Evolutionary conservation across 1,140 invertebrate genomes (phyloP).

Genomic region (Panagrolaimus sp.): DNA sequence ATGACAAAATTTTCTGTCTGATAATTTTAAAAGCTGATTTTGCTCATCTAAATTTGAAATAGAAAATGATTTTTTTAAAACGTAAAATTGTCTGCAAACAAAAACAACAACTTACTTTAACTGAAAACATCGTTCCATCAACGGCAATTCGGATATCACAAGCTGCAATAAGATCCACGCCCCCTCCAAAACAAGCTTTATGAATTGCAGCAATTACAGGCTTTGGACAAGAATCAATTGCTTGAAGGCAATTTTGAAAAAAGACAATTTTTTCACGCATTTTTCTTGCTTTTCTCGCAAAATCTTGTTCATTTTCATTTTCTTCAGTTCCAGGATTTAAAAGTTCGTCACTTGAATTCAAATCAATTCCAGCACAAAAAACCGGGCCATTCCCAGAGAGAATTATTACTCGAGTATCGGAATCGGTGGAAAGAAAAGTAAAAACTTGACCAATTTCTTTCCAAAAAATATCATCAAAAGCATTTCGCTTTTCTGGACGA

Average conservation of each 20-base stretch:
- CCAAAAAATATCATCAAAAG: background rate
- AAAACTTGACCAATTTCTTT: constrained; percentile 78
- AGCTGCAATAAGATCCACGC: constrained; percentile 76
- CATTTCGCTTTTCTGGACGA: constrained; percentile 17
- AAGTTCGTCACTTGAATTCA: constrained; percentile 17
- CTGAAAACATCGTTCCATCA: constrained; percentile 81
- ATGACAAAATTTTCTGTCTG: too few species aligned
- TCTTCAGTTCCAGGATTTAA: background rate
- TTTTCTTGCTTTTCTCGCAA: constrained; percentile 67
- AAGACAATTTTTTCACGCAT: constrained; percentile 67
- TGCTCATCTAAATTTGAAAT: constrained; percentile 28
- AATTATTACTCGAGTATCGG: constrained; percentile 76
- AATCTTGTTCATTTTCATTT: constrained; percentile 69
- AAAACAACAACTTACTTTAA: constrained; percentile 63
- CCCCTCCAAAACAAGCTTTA: constrained; percentile 80
- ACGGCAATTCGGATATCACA: constrained; percentile 86
- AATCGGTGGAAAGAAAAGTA: constrained; percentile 68
- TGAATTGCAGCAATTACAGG: constrained; percentile 83
- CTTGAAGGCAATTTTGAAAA: constrained; percentile 73
- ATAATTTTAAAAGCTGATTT: too few species aligned
- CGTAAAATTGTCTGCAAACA: too few species aligned
- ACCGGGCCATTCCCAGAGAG: constrained; percentile 74
- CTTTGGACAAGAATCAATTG: constrained; percentile 76
- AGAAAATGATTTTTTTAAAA: constrained; percentile 66
- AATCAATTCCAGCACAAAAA: constrained; percentile 71